Base-by-base conservation (phyloP, 2,113 vertebrate genomes). In the Amazona vittata region DNA sequence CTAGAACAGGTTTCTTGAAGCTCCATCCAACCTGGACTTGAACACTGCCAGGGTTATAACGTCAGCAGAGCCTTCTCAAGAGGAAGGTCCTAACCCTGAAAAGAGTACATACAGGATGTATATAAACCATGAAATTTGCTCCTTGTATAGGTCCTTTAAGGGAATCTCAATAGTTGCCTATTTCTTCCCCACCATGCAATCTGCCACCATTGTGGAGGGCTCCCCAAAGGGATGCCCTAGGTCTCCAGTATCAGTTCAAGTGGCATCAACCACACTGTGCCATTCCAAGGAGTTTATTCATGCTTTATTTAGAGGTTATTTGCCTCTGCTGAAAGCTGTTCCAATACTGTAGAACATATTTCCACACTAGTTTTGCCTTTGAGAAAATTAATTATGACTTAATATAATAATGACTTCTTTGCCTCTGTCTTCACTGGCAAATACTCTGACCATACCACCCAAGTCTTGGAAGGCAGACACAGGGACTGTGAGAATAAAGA, bases 111-210 rank as follows among this genome's bases (percentile, higher is more conserved):
- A n/a, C 6, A 26, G 73, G 24, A 26, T 46, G 10, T 0, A 4
- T 6, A 8, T 14, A 85, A 46, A 19, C 17, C 33, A 21, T 3
- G 7, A 49, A 29, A 10, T 3, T 19, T 73, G n/a, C 28, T 68
- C 53, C 39, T 53, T 35, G 14, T 41, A 10, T 3, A 3, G 6
- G 5, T 75, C 9, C 76, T 85, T 17, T 10, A 18, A 49, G 15
- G 12, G 8, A 28, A 41, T 3, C 43, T 29, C n/a, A 2, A 3
- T 3, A 2, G 29, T 9, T 26, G 29, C 13, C 39, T 2, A 0
- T 10, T 29, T 49, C 25, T 24, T 15, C 24, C 28, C 31, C 15
- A 15, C 21, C 5, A 9, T 18, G 25, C 60, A 2, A 0, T 12
- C 29, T 37, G 19, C 31, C 35, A 14, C 17, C n/a, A 6, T 4